Evolutionary conservation across 1,140 invertebrate species (phyloP), one percentile per base, ranked within the genome.

Genomic region (Tachypleus tridentatus): DNA sequence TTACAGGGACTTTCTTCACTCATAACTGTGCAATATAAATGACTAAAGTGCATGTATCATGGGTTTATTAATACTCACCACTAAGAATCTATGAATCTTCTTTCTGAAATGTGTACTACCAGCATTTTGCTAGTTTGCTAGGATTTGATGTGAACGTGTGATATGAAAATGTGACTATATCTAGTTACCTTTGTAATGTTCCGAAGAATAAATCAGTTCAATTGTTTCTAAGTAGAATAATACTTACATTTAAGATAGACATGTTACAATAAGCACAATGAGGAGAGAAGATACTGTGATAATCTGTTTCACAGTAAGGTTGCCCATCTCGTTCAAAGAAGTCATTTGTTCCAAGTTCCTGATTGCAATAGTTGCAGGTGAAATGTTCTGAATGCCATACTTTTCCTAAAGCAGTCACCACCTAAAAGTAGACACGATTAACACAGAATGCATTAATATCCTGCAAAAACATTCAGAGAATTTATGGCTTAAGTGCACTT

Each of bases 301-400:
- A 99, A 77, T 99, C 97, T 5, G 87, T 84, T 77, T 99, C 97
- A 80, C 97, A 99, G 77, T 97, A 99, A 0, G 97, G 95, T 71
- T 87, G 85, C 56, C 91, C 91, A 69, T 97, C 94, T 60, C 96
- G 82, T 77, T 99, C 97, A 76, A 98, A 99, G 84, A 99, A 99
- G 79, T 97, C 98, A 72, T 91, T 85, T 58, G 96, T 97, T 29
- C 96, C 97, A 68, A 99, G 79, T 77, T 97, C 93, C 73, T 94
- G 88, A 64, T 89, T 90, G 82, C 97, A 99, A 75, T 97, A 93
- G 63, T 87, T 88, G 81, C 97, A 99, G 4, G 87, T 91, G 79
- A 99, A 99, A 77, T 99, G 97, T 79, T 99, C 96, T 8, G 96
- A 94, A 79, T 99, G 96, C 95, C 95, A 99, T 10, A 95, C 97